Evolutionary conservation across 1,140 invertebrate genomes (phyloP).

Genomic region (Lycorma delicatula): DNA sequence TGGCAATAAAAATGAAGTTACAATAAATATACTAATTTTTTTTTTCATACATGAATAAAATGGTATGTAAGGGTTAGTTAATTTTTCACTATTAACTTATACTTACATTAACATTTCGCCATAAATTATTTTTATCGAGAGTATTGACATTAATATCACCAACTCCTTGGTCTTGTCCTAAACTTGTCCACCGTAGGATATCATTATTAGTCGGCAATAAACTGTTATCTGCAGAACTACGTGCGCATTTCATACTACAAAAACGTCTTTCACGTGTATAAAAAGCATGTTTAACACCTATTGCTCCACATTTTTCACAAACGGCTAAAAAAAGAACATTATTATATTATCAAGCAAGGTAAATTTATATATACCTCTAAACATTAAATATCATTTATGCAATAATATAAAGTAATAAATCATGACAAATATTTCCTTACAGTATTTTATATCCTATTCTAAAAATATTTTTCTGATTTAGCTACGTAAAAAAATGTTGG

Average conservation of each 20-base stretch:
- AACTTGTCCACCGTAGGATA: not conserved
- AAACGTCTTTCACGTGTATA: conserved; percentile 76
- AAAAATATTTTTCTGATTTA: no score
- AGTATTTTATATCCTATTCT: no score
- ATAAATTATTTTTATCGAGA: not conserved
- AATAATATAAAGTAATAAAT: no score
- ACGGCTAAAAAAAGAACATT: conserved; percentile 56
- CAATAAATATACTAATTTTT: no score
- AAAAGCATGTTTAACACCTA: conserved; percentile 83
- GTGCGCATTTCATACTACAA: conserved; percentile 66
- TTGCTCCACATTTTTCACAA: conserved; percentile 80
- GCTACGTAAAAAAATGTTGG: no score
- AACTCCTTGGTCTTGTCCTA: conserved; percentile 18
- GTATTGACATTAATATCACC: conserved; percentile 5
- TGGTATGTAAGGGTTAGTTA: no score
- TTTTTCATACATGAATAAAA: no score
- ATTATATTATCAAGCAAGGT: not conserved
- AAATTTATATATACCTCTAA: not conserved
- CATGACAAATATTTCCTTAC: no score
- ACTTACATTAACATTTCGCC: conserved; percentile 5
- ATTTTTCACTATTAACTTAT: not conserved
- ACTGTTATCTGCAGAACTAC: conserved; percentile 42
- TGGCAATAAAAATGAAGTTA: no score
- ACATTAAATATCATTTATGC: not conserved
- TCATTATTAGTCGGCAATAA: no score